Evolutionary conservation across 2,113 vertebrate species (phyloP).

Genomic region (Cyanistes caeruleus): DNA sequence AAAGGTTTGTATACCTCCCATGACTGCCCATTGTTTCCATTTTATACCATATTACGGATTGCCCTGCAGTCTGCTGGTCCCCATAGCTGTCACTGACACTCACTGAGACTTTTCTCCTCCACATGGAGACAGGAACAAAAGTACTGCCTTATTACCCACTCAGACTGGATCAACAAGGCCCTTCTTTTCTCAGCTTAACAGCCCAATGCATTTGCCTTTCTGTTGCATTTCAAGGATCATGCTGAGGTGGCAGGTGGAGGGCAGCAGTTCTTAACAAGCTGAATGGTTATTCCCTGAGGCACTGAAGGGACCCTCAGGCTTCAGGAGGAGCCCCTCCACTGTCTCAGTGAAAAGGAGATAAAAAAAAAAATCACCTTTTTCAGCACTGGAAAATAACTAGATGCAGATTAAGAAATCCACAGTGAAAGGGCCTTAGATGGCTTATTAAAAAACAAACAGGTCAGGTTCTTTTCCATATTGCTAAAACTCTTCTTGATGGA

Average conservation of each 20-base stretch:
- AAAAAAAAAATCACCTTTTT: fast-evolving
- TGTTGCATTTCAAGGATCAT: not conserved
- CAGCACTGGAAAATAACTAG: not conserved
- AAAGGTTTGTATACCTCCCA: not conserved
- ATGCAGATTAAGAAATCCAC: not conserved
- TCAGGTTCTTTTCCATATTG: not conserved
- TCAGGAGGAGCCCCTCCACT: not conserved
- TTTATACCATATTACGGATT: not conserved
- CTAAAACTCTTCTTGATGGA: not conserved
- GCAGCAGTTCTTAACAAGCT: not conserved
- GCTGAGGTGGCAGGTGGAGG: not conserved
- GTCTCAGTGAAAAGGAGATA: fast-evolving
- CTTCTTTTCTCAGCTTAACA: not conserved
- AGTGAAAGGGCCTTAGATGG: not conserved
- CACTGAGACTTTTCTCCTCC: not conserved
- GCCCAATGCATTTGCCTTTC: not conserved
- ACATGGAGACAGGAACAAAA: not conserved
- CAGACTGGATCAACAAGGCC: not conserved
- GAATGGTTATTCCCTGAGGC: not conserved
- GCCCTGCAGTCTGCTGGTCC: not conserved
- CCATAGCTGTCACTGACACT: not conserved
- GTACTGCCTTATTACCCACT: not conserved
- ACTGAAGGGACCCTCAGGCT: not conserved
- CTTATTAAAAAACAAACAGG: not conserved
- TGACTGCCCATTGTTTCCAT: not conserved